phyloP scores from a whole-genome alignment of 2,797 vertebrate genomes.

The Jordanella pulchra region DNA sequence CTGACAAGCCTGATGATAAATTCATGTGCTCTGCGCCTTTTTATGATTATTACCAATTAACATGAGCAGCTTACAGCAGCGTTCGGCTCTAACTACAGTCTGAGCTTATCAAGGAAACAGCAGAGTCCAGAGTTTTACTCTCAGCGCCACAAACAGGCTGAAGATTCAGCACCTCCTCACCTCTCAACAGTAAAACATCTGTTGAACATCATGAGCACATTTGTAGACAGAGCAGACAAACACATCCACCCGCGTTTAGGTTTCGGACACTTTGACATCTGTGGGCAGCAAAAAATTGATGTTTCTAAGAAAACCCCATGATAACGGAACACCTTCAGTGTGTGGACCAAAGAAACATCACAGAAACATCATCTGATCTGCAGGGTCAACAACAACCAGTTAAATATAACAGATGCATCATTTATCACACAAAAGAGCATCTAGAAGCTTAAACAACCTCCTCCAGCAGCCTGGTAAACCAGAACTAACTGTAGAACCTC shows the following conservation, averaged over 20 bases:
- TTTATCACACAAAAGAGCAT: no score
- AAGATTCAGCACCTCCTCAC: not conserved
- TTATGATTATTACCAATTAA: conserved; percentile 38
- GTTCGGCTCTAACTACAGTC: not conserved
- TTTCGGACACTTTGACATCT: no score
- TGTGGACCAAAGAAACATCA: no score
- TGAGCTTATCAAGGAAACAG: conserved; percentile 1
- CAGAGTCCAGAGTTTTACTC: conserved; percentile 10
- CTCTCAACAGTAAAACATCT: conserved; percentile 17
- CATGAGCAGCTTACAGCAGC: conserved; percentile 5
- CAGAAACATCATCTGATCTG: no score
- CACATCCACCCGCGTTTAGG: not conserved
- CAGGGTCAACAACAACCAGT: no score
- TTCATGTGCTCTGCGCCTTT: conserved; percentile 33
- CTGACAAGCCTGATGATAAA: conserved; percentile 18
- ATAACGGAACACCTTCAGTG: no score
- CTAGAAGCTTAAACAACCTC: no score
- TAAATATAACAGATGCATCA: no score
- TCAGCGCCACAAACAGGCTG: conserved; percentile 1
- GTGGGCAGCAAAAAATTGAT: no score
- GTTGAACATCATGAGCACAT: not conserved
- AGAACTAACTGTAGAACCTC: no score
- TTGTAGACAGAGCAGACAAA: not conserved
- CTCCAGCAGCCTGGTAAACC: no score
- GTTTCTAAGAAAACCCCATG: no score